Base-by-base conservation (phyloP, 2,888 invertebrate species). In the Augiades crinisus region DNA sequence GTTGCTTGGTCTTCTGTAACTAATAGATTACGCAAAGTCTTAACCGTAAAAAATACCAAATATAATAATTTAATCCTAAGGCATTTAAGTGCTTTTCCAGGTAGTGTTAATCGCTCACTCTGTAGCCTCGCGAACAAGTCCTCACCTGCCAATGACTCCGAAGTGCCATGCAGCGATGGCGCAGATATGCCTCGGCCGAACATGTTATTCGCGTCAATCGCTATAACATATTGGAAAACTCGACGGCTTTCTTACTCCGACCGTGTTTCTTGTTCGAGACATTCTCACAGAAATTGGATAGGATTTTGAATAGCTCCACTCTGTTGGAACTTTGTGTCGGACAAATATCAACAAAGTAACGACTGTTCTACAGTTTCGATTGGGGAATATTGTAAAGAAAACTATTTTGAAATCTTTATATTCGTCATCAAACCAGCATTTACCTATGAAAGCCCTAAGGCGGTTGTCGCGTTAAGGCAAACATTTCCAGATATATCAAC, bases 171-270 rank as follows among this genome's bases (percentile, higher is more conserved):
- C 44, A 45, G 22, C 33, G 7, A 16, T n/a, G 27, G 14, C 38
- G 38, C 12, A 34, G 33, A 45, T 45, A 34, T 45, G 22, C 44
- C 30, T 22, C 44, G 34, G 34, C 33, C 22, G 44, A 41, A 30
- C 41, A 21, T 19, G 33, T 34, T 45, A 45, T 45, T 34, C 21
- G 21, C 34, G 33, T 45, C 44, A 45, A 45, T 45, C 44, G 33
- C 22, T 45, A 33, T 34, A 45, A 45, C 33, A 45, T 45, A 45
- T 45, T 45, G 44, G 14, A 22, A 45, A 45, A 45, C 31, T 43
- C 43, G 17, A 16, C 8, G 4, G 43, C 30, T 44, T 44, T 44
- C 43, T 44, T 27, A 13, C 21, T 24, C 30, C 24, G 16, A 0
- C 17, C 13, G 31, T 21, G 17, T 30, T 43, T 2, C 24, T 13